Conservation (phyloP, 2,113 vertebrate species). For the Marcusenius ussheri region DNA sequence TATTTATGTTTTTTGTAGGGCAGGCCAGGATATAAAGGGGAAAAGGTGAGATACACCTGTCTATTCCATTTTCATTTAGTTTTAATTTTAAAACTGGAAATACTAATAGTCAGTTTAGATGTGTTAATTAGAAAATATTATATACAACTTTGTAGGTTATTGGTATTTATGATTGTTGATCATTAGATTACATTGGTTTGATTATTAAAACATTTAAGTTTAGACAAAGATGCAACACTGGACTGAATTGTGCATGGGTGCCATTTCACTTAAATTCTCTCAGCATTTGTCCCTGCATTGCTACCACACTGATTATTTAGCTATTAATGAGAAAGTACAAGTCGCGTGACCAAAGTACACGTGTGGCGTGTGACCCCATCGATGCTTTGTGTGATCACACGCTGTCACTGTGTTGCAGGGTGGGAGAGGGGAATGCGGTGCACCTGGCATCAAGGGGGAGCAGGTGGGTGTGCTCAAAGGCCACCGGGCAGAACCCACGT, state of each 20-base stretch:
- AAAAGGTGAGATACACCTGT: conserved; percentile 43
- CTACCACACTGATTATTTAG: background rate
- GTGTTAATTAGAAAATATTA: background rate
- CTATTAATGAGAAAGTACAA: background rate
- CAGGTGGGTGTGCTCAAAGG: conserved; percentile 53
- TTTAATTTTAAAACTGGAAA: background rate
- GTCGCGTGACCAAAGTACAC: background rate
- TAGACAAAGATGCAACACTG: background rate
- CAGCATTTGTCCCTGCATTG: background rate
- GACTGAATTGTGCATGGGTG: background rate
- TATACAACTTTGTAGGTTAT: background rate
- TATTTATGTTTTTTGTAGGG: conserved; percentile 40
- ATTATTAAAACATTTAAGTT: background rate
- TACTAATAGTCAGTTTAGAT: background rate
- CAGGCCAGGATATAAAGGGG: conserved; percentile 46
- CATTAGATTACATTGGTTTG: background rate
- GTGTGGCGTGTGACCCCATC: background rate
- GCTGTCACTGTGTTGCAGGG: conserved; percentile 49
- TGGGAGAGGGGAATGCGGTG: conserved; percentile 68
- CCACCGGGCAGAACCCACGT: background rate
- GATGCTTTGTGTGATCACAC: background rate
- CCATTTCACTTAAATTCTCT: background rate
- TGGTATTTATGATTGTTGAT: background rate
- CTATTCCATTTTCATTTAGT: background rate
- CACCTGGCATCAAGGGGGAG: conserved; percentile 68